Percentiles rank a stretch among this genome's conserved stretches.
These are phyloP conservation scores for Siniperca knerii DNA, from an alignment of 2,113 vertebrate species.

Conservation along the genomic window DNA sequence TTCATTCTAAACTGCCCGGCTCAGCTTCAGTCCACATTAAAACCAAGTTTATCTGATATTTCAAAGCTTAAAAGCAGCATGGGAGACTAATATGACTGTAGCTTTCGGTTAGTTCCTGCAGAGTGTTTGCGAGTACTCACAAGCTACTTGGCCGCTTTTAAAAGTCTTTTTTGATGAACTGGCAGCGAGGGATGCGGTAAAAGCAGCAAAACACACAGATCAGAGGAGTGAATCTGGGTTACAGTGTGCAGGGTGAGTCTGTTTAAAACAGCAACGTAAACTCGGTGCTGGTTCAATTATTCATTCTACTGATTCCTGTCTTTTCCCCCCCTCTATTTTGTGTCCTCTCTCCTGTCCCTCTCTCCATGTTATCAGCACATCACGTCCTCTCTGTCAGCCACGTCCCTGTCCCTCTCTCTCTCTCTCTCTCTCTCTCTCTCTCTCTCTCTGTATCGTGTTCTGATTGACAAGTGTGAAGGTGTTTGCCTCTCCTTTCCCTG, in stretches of 20 bases:
- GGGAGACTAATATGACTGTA: background rate
- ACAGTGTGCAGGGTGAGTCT: background rate
- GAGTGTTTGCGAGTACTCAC: background rate
- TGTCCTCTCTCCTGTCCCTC: background rate
- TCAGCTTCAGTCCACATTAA: constrained; percentile 6
- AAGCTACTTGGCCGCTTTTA: constrained; percentile 16
- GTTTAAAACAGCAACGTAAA: background rate
- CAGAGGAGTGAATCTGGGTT: constrained; percentile 54
- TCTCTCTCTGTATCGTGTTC: constrained; percentile 23
- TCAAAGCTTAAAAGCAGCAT: background rate
- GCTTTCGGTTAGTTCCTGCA: background rate
- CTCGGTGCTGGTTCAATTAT: constrained; percentile 52
- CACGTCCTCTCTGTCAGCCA: constrained; percentile 7
- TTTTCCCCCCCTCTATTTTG: background rate
- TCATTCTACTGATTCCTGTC: constrained; percentile 38
- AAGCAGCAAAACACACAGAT: constrained; percentile 37
- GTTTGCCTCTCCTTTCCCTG: constrained; percentile 74
- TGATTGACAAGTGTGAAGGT: constrained; percentile 76
- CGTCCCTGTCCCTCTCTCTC: background rate
- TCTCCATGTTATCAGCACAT: constrained; percentile 24
- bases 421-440: background rate
- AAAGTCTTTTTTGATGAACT: constrained; percentile 30
- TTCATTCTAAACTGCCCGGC: background rate
- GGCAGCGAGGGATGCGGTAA: background rate
- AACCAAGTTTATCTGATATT: no score